Evolutionary conservation across 2,113 vertebrate species (phyloP).

Genomic region (Phyllopteryx taeniolatus): DNA sequence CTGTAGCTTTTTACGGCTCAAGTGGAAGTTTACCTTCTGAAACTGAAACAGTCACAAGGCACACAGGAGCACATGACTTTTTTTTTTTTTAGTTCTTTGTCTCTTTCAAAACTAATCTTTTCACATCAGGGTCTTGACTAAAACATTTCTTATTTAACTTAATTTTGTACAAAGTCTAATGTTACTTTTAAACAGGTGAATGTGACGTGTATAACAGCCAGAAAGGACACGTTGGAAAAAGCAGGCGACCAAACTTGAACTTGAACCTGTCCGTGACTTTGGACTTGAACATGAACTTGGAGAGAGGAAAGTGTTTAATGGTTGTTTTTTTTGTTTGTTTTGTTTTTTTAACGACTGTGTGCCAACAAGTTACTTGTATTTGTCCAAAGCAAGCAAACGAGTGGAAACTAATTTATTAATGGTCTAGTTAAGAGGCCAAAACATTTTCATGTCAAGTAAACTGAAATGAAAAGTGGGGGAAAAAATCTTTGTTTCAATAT

Average conservation of each 20-base stretch:
- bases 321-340: background rate
- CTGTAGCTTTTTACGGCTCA: background rate
- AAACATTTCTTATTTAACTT: background rate
- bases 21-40: background rate
- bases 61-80: background rate
- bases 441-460: background rate
- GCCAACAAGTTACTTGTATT: background rate
- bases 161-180: background rate
- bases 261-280: background rate
- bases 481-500: too few species aligned
- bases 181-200: background rate
- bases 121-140: background rate
- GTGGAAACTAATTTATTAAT: too few species aligned
- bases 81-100: background rate
- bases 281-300: slow-evolving; percentile 9
- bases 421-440: background rate
- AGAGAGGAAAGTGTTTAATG: background rate
- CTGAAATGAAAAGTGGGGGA: background rate
- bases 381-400: background rate
- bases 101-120: background rate
- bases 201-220: background rate
- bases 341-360: background rate
- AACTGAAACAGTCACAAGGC: background rate
- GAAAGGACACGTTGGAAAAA: background rate
- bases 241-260: background rate